A percentile compares a stretch with the other conserved stretches of the same genome.
phyloP scores from a whole-genome alignment of 2,113 vertebrate genomes.

The Indicator maculatus region DNA sequence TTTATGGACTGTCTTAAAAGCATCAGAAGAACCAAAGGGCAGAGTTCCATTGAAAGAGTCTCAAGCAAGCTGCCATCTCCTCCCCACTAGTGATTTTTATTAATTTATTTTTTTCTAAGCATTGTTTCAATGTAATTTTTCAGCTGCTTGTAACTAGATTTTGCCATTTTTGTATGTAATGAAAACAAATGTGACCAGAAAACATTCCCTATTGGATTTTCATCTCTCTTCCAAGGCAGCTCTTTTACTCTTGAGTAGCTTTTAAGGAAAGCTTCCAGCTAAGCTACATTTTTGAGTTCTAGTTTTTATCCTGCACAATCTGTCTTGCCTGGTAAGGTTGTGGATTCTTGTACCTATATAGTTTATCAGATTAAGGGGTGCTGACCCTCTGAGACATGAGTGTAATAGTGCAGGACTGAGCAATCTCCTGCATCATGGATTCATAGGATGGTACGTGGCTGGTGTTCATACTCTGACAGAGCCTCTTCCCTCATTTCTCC shows the following conservation, averaged over 20 bases:
- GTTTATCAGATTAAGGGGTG: neutral
- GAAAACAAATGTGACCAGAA: neutral
- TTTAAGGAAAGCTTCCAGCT: neutral
- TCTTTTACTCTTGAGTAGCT: neutral
- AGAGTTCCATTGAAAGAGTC: neutral
- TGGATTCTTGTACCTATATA: neutral
- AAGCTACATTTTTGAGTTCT: neutral
- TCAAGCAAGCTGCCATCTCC: neutral
- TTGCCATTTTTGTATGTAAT: neutral
- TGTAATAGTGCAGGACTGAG: accelerated
- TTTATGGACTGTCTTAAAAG: neutral
- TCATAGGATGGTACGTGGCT: neutral
- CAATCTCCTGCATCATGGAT: neutral
- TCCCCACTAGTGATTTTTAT: neutral
- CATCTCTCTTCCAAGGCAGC: neutral
- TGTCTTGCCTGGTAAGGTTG: neutral
- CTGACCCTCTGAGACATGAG: neutral
- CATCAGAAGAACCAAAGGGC: neutral
- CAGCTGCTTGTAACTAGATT: neutral
- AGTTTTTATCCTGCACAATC: neutral
- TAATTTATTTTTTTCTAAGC: neutral
- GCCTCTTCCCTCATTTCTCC: neutral
- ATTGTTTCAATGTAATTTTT: neutral
- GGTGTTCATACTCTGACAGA: neutral
- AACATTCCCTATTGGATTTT: neutral